phyloP scores from a whole-genome alignment of 2,888 invertebrate species.

The Dynastes tityus region DNA sequence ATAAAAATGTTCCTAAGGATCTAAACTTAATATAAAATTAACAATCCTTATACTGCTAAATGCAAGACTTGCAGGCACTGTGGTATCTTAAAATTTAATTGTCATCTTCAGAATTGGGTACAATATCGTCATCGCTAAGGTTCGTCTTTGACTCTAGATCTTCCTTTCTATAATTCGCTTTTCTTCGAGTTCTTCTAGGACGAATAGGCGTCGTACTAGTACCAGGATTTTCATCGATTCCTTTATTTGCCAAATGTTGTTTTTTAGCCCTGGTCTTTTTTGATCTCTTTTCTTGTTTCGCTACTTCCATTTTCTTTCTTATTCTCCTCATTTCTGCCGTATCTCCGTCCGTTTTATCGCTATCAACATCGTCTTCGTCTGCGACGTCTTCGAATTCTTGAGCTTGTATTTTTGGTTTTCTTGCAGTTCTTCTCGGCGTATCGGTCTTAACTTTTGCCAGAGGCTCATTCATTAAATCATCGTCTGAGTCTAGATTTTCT shows the following conservation, averaged over 20 bases:
- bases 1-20: neutral
- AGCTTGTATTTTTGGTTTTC: slow-evolving; percentile 43
- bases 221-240: slow-evolving; percentile 25
- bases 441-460: slow-evolving; percentile 41
- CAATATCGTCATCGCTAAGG: slow-evolving; percentile 17
- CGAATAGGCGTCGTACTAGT: slow-evolving; percentile 38
- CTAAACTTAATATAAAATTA: neutral
- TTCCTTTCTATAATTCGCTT: slow-evolving; percentile 40
- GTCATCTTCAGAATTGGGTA: slow-evolving; percentile 39
- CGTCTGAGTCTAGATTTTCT: slow-evolving; percentile 52
- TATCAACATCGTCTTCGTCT: slow-evolving; percentile 27
- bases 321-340: slow-evolving; percentile 56
- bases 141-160: neutral
- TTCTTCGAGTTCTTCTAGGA: slow-evolving; percentile 34
- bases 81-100: slow-evolving; percentile 8
- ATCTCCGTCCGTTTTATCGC: slow-evolving; percentile 46
- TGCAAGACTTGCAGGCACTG: slow-evolving; percentile 15
- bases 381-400: neutral
- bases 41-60: neutral
- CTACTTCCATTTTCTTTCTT: slow-evolving; percentile 52
- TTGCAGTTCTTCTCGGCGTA: slow-evolving; percentile 35
- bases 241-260: slow-evolving; percentile 27
- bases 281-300: slow-evolving; percentile 39
- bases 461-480: slow-evolving; percentile 44
- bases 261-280: slow-evolving; percentile 46